Evolutionary conservation across 2,888 invertebrate species (phyloP).

Genomic region (Trisateles emortualis): DNA sequence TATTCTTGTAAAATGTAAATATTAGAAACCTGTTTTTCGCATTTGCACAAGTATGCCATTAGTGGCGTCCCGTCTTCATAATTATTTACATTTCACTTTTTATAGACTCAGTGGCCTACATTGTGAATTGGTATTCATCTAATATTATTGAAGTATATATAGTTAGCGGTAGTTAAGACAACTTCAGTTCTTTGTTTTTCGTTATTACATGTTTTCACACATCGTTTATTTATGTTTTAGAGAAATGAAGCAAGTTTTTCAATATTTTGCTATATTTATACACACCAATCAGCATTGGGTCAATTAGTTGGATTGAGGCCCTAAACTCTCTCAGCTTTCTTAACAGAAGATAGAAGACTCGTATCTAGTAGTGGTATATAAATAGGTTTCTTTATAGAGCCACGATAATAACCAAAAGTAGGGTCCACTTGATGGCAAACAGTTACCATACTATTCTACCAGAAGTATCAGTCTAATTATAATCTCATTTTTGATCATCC

Average conservation of each 20-base stretch:
- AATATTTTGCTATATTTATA: no score
- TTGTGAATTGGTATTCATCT: neutral
- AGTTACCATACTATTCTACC: no score
- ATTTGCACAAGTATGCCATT: conserved; percentile 24
- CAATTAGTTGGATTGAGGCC: no score
- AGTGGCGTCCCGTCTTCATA: conserved; percentile 15
- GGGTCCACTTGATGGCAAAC: no score
- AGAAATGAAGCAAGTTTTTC: neutral
- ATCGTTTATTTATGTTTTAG: neutral
- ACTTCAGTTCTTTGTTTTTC: neutral
- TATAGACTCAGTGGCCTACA: conserved; percentile 11
- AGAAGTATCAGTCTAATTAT: no score
- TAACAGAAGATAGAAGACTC: no score
- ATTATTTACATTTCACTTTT: conserved; percentile 19
- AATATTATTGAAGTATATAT: neutral
- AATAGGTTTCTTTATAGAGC: no score
- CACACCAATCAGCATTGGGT: no score
- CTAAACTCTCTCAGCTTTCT: no score
- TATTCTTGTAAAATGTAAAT: conserved; percentile 23
- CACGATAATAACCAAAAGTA: no score
- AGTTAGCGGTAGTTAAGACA: neutral
- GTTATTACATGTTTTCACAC: neutral
- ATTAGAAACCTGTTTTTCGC: conserved; percentile 23
- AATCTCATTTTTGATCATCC: no score
- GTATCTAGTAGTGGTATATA: no score